phyloP scores from a whole-genome alignment of 2,113 vertebrate species.

The Castor canadensis region DNA sequence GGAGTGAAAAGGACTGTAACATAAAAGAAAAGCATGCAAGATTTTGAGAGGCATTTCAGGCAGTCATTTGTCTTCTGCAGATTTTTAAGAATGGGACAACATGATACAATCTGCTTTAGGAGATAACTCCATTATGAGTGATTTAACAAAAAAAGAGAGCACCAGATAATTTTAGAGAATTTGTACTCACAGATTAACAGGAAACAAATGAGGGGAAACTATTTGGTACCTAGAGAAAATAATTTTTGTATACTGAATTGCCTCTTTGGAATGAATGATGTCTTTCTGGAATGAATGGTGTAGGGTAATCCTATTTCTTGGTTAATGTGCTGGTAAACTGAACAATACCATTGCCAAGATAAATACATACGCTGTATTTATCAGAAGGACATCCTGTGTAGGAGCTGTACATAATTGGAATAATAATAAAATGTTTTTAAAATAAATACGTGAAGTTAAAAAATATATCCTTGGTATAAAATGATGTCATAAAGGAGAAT shows the following conservation, averaged over 20 bases:
- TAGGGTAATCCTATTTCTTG: neutral
- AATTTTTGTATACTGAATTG: neutral
- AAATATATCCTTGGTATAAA: neutral
- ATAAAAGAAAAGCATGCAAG: accelerated
- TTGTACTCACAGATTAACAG: neutral
- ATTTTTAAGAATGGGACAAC: neutral
- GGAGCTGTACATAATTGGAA: neutral
- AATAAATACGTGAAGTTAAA: neutral
- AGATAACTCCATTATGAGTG: neutral
- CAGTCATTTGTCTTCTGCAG: neutral
- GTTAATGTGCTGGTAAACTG: neutral
- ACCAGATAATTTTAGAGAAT: neutral
- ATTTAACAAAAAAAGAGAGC: neutral
- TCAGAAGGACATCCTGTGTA: neutral
- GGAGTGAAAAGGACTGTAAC: neutral
- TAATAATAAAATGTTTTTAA: neutral
- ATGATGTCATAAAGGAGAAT: neutral
- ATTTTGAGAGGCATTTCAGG: neutral
- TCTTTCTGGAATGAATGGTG: neutral
- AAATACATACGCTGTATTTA: neutral
- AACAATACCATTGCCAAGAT: neutral
- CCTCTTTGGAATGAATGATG: neutral
- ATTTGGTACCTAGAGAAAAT: neutral
- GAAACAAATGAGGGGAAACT: neutral
- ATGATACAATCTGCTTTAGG: neutral